Base-by-base conservation (phyloP, 2,113 vertebrate species). In the Epinephelus lanceolatus region DNA sequence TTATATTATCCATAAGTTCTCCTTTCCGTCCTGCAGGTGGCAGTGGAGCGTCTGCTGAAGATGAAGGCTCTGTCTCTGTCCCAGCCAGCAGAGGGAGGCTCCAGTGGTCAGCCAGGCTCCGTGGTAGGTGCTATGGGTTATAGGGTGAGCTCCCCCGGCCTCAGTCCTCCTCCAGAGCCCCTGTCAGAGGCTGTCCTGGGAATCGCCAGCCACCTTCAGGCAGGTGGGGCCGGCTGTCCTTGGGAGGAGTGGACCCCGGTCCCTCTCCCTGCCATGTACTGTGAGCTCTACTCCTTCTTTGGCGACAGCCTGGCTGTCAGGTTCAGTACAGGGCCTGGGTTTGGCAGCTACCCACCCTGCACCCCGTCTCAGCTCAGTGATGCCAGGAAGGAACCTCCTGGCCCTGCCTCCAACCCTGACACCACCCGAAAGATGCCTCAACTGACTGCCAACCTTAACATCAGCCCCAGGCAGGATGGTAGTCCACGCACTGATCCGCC, bases 261-360 rank as follows among this genome's bases (percentile, higher is more conserved):
- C 11, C 94, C 96, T 4, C 93, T 98, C 1, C 95, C 96, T 0
- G 96, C 92, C 69, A 97, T 97, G 94, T 99, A 99, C 91, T 92
- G 94, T 0, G 97, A 99, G 90, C 96, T 99, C 2, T 99, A 99
- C 80, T 96, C 95, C 23, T 98, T 98, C 81, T 99, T 99, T 2
- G 97, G 97, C 0, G 97, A 99, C 93, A 98, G 97, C 82, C 49
- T 99, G 78, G 97, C 97, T 0, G 94, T 96, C 6, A 94, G 97
- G 42, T 98, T 99, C 0, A 97, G 97, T 55, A 98, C 97, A 0
- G 97, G 96, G 0, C 94, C 95, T 0, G 94, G 94, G 10, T 88
- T 62, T 18, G 91, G 86, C 56, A 61, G 86, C 66, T 17, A 79
- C 87, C n/a, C 87, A 0, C 71, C 83, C 53, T 75, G 84, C 6